Percentiles rank a stretch among this genome's conserved stretches.
phyloP scores from a whole-genome alignment of 2,888 invertebrate species.

The Synanthedon tipuliformis region DNA sequence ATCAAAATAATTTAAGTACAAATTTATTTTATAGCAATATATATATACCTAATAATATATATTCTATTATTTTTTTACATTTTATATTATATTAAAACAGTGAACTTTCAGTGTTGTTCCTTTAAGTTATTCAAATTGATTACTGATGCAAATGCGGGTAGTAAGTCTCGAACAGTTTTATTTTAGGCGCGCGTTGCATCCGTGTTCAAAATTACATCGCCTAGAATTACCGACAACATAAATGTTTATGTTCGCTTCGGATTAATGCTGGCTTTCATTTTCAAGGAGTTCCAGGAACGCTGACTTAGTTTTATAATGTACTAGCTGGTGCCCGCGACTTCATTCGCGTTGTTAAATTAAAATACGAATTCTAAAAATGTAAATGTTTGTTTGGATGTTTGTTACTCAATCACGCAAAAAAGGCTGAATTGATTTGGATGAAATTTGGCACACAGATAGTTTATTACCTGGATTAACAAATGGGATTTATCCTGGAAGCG shows the following conservation, averaged over 20 bases:
- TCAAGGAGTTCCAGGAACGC: slow-evolving; percentile 4
- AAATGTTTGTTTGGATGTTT: too few species aligned
- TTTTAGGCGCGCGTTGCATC: slow-evolving; percentile 22
- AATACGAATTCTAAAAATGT: too few species aligned
- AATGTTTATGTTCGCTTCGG: slow-evolving; percentile 55
- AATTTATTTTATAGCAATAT: too few species aligned
- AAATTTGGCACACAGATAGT: too few species aligned
- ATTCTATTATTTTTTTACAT: background rate
- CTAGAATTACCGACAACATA: slow-evolving; percentile 16
- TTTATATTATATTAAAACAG: background rate
- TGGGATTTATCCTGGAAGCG: too few species aligned
- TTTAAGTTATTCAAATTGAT: background rate
- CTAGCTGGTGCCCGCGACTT: too few species aligned
- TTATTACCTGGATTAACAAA: too few species aligned
- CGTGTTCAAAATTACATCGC: slow-evolving; percentile 47
- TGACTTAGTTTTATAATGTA: background rate
- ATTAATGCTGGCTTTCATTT: slow-evolving; percentile 7
- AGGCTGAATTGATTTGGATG: too few species aligned
- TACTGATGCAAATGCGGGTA: background rate
- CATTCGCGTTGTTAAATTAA: too few species aligned
- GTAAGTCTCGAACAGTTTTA: background rate
- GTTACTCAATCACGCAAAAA: too few species aligned
- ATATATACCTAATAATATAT: background rate
- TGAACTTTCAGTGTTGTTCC: too few species aligned
- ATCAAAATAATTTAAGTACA: too few species aligned